These are phyloP conservation scores for Trichechus manatus DNA, from an alignment of 2,113 vertebrate species.

Conservation along the genomic window DNA sequence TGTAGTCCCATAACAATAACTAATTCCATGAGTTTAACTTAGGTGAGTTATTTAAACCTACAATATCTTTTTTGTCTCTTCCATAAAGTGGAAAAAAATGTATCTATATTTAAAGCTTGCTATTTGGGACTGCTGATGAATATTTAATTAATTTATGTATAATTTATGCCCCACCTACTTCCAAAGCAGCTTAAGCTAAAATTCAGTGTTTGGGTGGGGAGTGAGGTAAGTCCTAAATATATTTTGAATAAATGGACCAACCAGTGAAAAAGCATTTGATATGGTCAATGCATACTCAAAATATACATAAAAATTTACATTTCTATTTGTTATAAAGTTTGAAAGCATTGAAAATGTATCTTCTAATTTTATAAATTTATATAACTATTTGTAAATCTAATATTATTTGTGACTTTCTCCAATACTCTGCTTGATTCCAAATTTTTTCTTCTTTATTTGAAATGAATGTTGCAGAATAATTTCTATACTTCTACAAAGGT, in stretches of 20 bases:
- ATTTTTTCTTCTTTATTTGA: slow-evolving; percentile 5
- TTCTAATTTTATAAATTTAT: not conserved
- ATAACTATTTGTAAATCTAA: not conserved
- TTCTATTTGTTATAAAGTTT: not conserved
- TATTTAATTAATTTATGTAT: not conserved
- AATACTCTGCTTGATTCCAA: not conserved
- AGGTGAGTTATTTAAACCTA: not conserved
- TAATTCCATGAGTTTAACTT: slow-evolving; percentile 29
- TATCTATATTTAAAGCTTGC: slow-evolving; percentile 14
- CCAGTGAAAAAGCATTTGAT: not conserved
- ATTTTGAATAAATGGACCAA: not conserved
- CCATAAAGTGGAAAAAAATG: not conserved
- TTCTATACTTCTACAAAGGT: not conserved
- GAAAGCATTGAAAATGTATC: not conserved
- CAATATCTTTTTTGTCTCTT: not conserved
- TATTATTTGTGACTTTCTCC: not conserved
- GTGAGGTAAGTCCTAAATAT: not conserved
- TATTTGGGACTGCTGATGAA: not conserved
- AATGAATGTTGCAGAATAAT: not conserved
- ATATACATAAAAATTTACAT: not conserved
- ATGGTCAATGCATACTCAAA: not conserved
- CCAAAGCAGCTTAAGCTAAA: slow-evolving; percentile 29
- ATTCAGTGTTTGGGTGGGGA: not conserved
- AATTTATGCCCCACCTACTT: not conserved
- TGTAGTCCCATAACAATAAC: slow-evolving; percentile 1